Base-by-base conservation (phyloP, 2,113 vertebrate species). In the Brachyhypopomus gauderio region DNA sequence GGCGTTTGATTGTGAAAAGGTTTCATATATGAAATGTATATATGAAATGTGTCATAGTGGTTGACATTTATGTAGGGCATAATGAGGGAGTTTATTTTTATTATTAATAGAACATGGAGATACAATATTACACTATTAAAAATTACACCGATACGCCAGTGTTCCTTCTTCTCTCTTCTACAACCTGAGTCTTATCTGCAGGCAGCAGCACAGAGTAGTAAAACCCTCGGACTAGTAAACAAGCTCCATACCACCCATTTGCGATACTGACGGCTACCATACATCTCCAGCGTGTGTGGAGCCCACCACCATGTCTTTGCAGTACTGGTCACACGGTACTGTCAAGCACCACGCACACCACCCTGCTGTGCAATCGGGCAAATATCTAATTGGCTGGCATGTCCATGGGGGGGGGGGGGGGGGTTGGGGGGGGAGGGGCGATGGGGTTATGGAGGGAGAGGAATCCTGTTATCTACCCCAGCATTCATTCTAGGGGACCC, bases 311-410 rank as follows among this genome's bases (percentile, higher is more conserved):
- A 52, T 3, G 12, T 52, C 34, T 67, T 64, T 64, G 25, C 30
- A 36, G 14, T 36, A 36, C 27, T 36, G 30, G 64, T 36, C 64
- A 67, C 64, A 64, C 62, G 17, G 60, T 3, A 25, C 25, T 64
- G 25, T 30, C 9, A 16, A 64, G 62, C 9, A 64, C 62, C 62
- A 23, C 27, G 62, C 64, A 11, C 4, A 36, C 64, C 19, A 30
- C 30, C 20, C 23, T 64, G 62, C 25, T 64, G 62, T 64, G 30
- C 14, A 67, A 14, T 67, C 64, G 17, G 17, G 17, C 64, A 36
- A 27, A 36, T 34, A 67, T 36, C 64, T 67, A 36, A 67, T 67
- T 67, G 64, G 30, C 64, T 67, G 16, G 64, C 27, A 5, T 66
- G 25, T 17, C 27, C 27, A 34, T 34, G 14, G 14, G 63, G 63